Evolutionary conservation across 2,797 vertebrate species (phyloP), one percentile per base, ranked within the genome.

Genomic region (Melanotaenia nigrans): DNA sequence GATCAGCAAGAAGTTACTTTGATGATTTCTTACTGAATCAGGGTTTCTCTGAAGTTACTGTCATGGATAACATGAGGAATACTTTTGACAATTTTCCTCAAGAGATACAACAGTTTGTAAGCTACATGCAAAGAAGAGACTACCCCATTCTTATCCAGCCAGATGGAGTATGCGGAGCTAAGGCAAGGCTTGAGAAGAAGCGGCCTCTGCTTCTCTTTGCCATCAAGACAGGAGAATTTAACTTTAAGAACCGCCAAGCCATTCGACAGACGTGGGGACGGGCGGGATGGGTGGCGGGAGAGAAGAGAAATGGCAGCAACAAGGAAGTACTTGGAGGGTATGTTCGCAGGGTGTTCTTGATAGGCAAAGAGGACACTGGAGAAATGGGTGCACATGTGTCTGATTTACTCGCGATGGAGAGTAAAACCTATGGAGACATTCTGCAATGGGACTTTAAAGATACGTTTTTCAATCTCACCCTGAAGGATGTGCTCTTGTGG

Each of bases 401-500:
- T n/a, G 49, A 71, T 14, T 11, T 64, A 8, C 45, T 92, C 49
- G 24, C 30, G 18, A 1, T 51, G 3, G 94, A 93, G 78, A 86
- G 30, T 68, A 1, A 42, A 0, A 20, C 0, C 3, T 80, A 93
- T 18, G 66, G 82, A 51, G 95, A 95, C 78, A 91, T 95, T 47
- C 74, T 95, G 30, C 92, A 92, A 81, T 95, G 94, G 94, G 90
- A 94, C 79, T 95, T 95, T 61, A 73, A 58, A 4, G 95, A 95
- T 73, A 92, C 92, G 0, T 94, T 95, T 77, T 94, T 92, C 73
- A 95, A 95, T 85, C 92, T 95, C 36, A 94, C 94, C 0, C 24
- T 95, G 68, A 95, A 95, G 75, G 94, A 95, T 3, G 79, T 95
- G 71, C 88, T 93, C 14, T 94, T 95, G 84, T 95, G 94, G 93